Evolutionary conservation across 1,140 invertebrate genomes (phyloP).

Genomic region (Octopus sinensis): DNA sequence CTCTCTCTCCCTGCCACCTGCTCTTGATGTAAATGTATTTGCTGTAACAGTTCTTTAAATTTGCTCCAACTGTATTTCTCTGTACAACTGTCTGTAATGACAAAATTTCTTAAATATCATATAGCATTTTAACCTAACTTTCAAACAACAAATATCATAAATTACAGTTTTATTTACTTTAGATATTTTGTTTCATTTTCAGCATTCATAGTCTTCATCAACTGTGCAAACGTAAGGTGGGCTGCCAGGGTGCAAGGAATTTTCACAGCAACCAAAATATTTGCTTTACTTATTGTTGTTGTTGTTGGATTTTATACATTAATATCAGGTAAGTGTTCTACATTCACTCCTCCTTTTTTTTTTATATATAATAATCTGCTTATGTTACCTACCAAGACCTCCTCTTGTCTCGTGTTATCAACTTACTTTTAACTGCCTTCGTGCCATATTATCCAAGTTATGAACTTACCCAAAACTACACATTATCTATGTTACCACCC

Average conservation of each 20-base stretch:
- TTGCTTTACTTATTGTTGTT: constrained; percentile 56
- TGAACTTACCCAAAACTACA: too few species aligned
- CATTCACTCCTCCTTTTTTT: background rate
- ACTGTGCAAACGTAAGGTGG: constrained; percentile 54
- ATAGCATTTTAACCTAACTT: too few species aligned
- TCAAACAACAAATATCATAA: too few species aligned
- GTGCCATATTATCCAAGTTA: background rate
- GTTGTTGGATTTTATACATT: constrained; percentile 52
- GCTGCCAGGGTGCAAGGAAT: constrained; percentile 53
- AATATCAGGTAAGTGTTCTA: constrained; percentile 40
- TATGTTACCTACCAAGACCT: background rate
- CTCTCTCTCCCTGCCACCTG: too few species aligned
- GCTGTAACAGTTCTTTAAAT: too few species aligned
- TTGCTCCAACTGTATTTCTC: too few species aligned
- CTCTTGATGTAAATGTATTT: too few species aligned
- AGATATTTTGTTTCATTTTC: constrained; percentile 29
- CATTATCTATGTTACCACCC: too few species aligned
- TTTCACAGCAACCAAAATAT: constrained; percentile 54
- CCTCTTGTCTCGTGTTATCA: background rate
- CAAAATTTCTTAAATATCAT: too few species aligned
- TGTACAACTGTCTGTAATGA: too few species aligned
- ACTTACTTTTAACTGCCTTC: background rate
- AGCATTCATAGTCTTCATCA: constrained; percentile 54
- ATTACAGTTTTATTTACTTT: too few species aligned
- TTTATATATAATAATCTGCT: background rate